Percentiles rank a stretch among this genome's conserved stretches.
Conservation (phyloP, 2,113 vertebrate genomes). For the Callospermophilus lateralis region DNA sequence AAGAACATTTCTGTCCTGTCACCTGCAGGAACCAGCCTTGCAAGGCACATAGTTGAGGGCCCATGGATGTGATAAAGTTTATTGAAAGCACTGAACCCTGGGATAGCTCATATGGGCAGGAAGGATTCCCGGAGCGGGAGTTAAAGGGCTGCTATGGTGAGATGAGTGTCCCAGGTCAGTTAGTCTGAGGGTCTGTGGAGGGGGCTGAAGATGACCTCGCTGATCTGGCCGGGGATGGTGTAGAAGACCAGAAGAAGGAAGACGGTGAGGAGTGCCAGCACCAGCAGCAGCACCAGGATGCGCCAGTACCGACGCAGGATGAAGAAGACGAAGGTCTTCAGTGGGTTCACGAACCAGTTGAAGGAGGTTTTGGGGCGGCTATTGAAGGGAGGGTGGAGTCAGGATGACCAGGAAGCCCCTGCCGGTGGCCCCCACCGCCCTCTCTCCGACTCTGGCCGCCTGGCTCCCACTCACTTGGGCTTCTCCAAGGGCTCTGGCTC, state of each 20-base stretch:
- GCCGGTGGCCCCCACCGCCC: accelerated
- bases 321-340: constrained; percentile 96
- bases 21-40: background rate
- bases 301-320: constrained; percentile 96
- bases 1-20: background rate
- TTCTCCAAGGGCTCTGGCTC: constrained; percentile 96
- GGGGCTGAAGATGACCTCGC: constrained; percentile 86
- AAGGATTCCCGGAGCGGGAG: background rate
- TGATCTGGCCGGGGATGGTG: constrained; percentile 94
- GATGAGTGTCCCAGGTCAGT: background rate
- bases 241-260: constrained; percentile 95
- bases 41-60: background rate
- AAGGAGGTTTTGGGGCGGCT: constrained; percentile 96
- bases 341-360: constrained; percentile 95
- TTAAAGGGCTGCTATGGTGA: background rate
- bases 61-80: background rate
- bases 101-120: no score
- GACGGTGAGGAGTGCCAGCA: constrained; percentile 89
- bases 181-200: constrained; percentile 38
- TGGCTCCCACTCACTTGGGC: constrained; percentile 90
- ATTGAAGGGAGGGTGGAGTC: background rate
- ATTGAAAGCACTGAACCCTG: background rate
- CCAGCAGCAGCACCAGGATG: constrained; percentile 91
- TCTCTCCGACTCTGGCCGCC: accelerated
- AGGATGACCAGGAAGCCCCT: background rate